phyloP scores from a whole-genome alignment of 2,797 vertebrate genomes.

The Myiotriccus ornatus region DNA sequence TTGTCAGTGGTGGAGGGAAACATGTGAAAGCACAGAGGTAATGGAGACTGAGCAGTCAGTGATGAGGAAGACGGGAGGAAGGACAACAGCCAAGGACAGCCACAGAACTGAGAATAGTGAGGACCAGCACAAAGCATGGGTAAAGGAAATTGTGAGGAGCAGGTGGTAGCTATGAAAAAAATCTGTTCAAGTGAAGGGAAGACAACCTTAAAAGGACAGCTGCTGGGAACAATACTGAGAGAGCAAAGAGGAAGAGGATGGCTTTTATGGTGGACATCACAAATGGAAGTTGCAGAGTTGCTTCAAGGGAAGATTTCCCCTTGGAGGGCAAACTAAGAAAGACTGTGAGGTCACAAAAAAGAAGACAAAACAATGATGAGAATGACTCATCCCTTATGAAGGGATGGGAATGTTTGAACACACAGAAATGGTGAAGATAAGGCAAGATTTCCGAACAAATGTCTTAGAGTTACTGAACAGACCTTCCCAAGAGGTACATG shows the following conservation, averaged over 20 bases:
- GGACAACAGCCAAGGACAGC: not conserved
- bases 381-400: not conserved
- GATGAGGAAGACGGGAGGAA: not conserved
- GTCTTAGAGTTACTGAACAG: not conserved
- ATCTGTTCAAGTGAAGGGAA: not conserved
- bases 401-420: not conserved
- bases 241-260: not conserved
- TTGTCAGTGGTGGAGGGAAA: not conserved
- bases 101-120: not conserved
- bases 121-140: not conserved
- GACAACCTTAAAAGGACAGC: not conserved
- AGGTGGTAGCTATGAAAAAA: not conserved
- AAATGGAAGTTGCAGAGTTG: not conserved
- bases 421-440: not conserved
- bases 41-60: not conserved
- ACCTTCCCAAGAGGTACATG: not conserved
- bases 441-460: not conserved
- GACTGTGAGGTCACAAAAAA: not conserved
- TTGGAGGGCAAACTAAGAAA: not conserved
- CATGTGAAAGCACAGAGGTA: not conserved
- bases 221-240: not conserved
- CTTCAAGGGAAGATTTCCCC: not conserved
- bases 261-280: not conserved
- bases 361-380: not conserved
- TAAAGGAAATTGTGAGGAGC: not conserved